phyloP scores from a whole-genome alignment of 2,888 invertebrate species.

The Protula sp. region DNA sequence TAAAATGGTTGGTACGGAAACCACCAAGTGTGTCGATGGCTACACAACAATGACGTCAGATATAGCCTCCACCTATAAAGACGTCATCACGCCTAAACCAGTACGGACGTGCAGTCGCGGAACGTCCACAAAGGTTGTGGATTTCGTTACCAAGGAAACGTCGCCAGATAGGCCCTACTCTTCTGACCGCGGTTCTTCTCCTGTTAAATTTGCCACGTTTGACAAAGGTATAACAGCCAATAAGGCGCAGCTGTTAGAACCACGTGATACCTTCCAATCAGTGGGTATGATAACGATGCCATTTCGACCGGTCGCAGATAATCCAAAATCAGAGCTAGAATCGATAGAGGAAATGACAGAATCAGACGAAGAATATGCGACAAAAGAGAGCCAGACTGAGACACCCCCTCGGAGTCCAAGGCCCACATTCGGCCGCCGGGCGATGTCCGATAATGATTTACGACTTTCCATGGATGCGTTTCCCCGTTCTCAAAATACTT shows the following conservation, averaged over 20 bases:
- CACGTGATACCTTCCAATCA: slow-evolving; percentile 18
- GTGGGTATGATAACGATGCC: slow-evolving; percentile 10
- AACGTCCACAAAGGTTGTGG: slow-evolving; percentile 6
- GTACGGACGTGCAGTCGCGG: slow-evolving; percentile 4
- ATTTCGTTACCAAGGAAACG: slow-evolving; percentile 3
- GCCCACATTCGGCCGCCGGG: neutral
- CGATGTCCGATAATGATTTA: neutral
- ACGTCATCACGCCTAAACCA: slow-evolving; percentile 4
- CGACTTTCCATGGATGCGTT: neutral
- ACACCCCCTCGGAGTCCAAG: neutral
- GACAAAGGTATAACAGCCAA: slow-evolving; percentile 23
- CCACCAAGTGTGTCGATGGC: slow-evolving; percentile 17
- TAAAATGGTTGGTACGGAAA: slow-evolving; percentile 24
- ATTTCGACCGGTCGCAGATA: slow-evolving; percentile 4
- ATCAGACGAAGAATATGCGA: slow-evolving; percentile 11
- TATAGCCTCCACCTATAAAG: slow-evolving; percentile 15
- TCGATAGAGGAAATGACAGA: slow-evolving; percentile 16
- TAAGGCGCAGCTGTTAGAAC: slow-evolving; percentile 17
- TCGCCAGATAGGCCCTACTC: slow-evolving; percentile 3
- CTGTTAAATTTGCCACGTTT: slow-evolving; percentile 8
- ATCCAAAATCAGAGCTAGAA: slow-evolving; percentile 11
- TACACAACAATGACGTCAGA: slow-evolving; percentile 16
- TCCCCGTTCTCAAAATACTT: too few relatives aligned
- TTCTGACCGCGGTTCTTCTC: slow-evolving; percentile 14
- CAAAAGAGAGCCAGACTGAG: neutral